A percentile compares a stretch with the other conserved stretches of the same genome.
Conservation (phyloP, 2,797 vertebrate genomes). For the Balearica regulorum region DNA sequence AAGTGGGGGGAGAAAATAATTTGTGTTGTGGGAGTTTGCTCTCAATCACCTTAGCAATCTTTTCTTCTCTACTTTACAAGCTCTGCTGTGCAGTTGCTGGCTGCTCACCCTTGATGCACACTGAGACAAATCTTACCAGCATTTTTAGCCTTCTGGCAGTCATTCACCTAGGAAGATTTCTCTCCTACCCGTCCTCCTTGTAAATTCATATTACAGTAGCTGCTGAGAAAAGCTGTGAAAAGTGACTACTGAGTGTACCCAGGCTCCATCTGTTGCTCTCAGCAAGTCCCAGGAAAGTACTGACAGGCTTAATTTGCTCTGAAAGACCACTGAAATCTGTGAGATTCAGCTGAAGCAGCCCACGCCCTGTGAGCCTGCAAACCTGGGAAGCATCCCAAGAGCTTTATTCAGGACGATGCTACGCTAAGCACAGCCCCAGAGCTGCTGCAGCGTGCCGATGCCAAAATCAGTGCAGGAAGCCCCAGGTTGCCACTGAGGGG, state of each 20-base stretch:
- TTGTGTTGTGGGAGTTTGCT: neutral
- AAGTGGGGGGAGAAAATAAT: neutral
- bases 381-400: neutral
- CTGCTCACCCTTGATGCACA: neutral
- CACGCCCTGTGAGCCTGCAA: neutral
- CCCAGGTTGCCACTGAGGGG: neutral
- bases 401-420: neutral
- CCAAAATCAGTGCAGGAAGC: neutral
- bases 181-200: neutral
- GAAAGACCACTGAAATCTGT: neutral
- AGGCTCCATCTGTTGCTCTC: neutral
- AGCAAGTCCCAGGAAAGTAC: neutral
- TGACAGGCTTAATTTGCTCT: neutral
- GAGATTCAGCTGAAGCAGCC: neutral
- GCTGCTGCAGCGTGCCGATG: fast-evolving
- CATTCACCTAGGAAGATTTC: neutral
- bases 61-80: neutral
- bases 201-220: neutral
- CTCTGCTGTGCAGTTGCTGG: neutral
- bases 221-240: neutral
- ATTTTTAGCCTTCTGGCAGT: neutral
- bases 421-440: neutral
- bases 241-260: neutral
- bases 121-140: neutral
- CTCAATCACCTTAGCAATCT: neutral